A percentile compares a stretch with the other conserved stretches of the same genome.
Evolutionary conservation across 2,888 invertebrate species (phyloP).

Genomic region (Falcaria lacertinaria): DNA sequence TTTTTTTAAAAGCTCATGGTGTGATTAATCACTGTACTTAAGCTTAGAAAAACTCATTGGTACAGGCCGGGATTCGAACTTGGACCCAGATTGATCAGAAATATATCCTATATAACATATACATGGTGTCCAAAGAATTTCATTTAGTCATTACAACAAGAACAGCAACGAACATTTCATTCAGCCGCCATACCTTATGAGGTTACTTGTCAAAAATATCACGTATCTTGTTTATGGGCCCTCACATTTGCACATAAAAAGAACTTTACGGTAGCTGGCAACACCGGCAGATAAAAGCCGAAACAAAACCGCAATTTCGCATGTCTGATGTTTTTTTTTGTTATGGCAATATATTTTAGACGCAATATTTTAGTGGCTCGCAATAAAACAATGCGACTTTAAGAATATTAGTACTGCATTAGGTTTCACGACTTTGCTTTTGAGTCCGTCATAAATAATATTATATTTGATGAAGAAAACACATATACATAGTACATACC

Average conservation of each 20-base stretch:
- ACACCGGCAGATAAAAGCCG: slow-evolving; percentile 39
- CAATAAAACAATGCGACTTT: background rate
- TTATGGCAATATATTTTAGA: slow-evolving; percentile 45
- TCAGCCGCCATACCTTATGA: slow-evolving; percentile 28
- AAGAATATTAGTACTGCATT: slow-evolving; percentile 3
- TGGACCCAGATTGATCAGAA: too few relatives aligned
- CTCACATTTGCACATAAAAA: slow-evolving; percentile 68
- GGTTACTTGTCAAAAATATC: slow-evolving; percentile 64
- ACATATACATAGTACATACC: too few relatives aligned
- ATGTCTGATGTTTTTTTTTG: slow-evolving; percentile 47
- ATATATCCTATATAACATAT: too few relatives aligned
- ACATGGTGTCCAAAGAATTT: background rate
- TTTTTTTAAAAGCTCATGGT: too few relatives aligned
- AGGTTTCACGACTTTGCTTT: background rate
- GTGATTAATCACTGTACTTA: too few relatives aligned
- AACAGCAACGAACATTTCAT: slow-evolving; percentile 26
- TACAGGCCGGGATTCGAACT: too few relatives aligned
- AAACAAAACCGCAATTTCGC: slow-evolving; percentile 49
- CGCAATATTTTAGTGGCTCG: slow-evolving; percentile 7
- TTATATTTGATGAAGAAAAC: too few relatives aligned
- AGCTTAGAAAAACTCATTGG: too few relatives aligned
- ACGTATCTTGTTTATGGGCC: slow-evolving; percentile 65
- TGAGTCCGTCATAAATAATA: slow-evolving; percentile 1
- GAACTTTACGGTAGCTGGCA: slow-evolving; percentile 50
- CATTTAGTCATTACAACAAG: background rate